Conservation (phyloP, 2,113 vertebrate genomes). For the Cygnus buccinator region DNA sequence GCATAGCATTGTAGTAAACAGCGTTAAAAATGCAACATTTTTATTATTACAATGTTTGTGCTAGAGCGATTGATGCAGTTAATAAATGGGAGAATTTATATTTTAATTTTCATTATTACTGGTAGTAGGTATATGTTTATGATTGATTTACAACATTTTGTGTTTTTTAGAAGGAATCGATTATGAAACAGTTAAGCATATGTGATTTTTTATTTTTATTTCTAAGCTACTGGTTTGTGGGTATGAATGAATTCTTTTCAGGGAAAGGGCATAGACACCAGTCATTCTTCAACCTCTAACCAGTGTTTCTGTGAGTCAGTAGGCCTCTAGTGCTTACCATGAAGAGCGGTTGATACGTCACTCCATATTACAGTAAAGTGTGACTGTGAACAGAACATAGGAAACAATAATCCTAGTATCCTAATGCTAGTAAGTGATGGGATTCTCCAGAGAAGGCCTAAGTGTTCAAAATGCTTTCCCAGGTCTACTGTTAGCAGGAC, state of each 20-base stretch:
- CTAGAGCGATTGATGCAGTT: neutral
- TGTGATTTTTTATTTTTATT: neutral
- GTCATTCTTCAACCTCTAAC: neutral
- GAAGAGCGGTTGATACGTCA: fast-evolving
- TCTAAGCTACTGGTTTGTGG: neutral
- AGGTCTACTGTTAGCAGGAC: neutral
- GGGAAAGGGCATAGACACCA: neutral
- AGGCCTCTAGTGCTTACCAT: neutral
- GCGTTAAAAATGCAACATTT: neutral
- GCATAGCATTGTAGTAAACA: neutral
- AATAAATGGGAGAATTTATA: neutral
- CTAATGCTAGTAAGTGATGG: neutral
- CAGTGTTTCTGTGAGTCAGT: neutral
- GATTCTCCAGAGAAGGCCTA: neutral
- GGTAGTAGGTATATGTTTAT: neutral
- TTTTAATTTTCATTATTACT: neutral
- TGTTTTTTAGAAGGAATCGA: neutral
- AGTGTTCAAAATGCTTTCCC: neutral
- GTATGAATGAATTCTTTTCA: neutral
- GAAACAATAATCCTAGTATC: neutral
- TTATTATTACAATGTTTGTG: neutral
- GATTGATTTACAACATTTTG: fast-evolving
- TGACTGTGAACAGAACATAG: neutral
- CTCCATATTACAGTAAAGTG: neutral
- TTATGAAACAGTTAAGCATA: neutral